These are phyloP conservation scores for Drosophila teissieri DNA, from an alignment of 1,140 invertebrate species.

Conservation along the genomic window DNA sequence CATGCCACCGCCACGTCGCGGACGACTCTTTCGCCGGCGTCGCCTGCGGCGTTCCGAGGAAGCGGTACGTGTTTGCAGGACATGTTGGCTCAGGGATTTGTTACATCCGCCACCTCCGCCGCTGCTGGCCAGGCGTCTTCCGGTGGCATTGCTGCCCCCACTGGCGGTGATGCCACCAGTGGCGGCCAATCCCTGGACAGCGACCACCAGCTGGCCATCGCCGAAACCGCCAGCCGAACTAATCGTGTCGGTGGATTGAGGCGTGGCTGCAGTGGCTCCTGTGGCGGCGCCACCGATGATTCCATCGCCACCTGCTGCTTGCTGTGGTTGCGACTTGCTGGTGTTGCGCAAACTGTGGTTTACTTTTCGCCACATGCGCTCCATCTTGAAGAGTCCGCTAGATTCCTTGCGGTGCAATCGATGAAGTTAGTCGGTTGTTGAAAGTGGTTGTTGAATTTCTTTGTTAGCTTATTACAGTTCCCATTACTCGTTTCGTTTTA, in stretches of 20 bases:
- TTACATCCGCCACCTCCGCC: constrained; percentile 51
- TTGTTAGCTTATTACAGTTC: constrained; percentile 6
- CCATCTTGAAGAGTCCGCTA: constrained; percentile 51
- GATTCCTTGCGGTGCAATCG: not conserved
- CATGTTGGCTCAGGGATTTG: constrained; percentile 82
- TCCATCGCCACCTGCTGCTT: constrained; percentile 3
- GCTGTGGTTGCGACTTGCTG: constrained; percentile 50
- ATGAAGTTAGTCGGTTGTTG: not conserved
- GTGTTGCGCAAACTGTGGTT: constrained; percentile 82
- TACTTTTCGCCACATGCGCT: constrained; percentile 84
- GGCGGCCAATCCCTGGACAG: constrained; percentile 57
- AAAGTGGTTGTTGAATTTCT: not conserved
- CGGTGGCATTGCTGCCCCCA: constrained; percentile 78
- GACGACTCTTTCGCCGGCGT: constrained; percentile 75
- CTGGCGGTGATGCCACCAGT: constrained; percentile 20
- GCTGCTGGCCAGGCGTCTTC: constrained; percentile 73
- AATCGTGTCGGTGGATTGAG: constrained; percentile 73
- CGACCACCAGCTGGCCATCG: constrained; percentile 71
- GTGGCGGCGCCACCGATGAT: constrained; percentile 11
- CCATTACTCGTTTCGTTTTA: not conserved
- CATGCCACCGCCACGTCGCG: constrained; percentile 72
- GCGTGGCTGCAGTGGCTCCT: constrained; percentile 40
- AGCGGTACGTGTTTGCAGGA: constrained; percentile 76
- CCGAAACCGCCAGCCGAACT: constrained; percentile 79
- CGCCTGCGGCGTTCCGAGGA: constrained; percentile 77